Evolutionary conservation across 2,797 vertebrate species (phyloP), one percentile per base, ranked within the genome.

Genomic region (Ptychadena robeensis): DNA sequence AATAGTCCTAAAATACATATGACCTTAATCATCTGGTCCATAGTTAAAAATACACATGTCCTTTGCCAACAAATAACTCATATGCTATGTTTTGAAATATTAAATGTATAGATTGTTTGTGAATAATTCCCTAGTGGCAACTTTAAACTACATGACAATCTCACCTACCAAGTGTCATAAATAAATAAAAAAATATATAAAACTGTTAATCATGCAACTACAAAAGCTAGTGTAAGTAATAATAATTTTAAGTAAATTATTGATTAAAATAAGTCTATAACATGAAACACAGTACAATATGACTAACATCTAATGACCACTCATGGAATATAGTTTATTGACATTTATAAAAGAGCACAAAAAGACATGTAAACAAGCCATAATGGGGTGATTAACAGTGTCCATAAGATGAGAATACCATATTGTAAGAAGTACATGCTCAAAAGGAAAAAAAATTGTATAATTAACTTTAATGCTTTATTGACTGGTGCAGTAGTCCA

Each of bases 401-500:
- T 31, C 27, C 32, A 63, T 31, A 73, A 18, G 34, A 67, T 69
- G 64, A 61, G 34, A 69, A 69, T 68, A 31, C 34, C 31, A 82
- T n/a, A n/a, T 75, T 75, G 65, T 18, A n/a, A 14, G 5, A 71
- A 77, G 37, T 22, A 77, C 28, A 71, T 64, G 48, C 30, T 71
- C n/a, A 30, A 69, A 15, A 77, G n/a, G 14, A 70, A 76, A 69
- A 70, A 44, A 59, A n/a, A n/a, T n/a, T n/a, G 61, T n/a, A 64
- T 77, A 77, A 82, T 77, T 64, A 82, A 77, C 66, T 82, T 78
- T 73, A 72, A 78, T 79, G 68, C 31, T 30, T 73, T 83, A 83
- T 66, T 83, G 74, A 79, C 38, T 38, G 37, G 38, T 79, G 38
- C 68, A 83, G 71, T 83, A 79, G 30, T 65, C 27, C 48, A 82